Percentiles rank a stretch among this genome's conserved stretches.
phyloP scores from a whole-genome alignment of 1,140 invertebrate genomes.

The Aphaenogaster floridana region DNA sequence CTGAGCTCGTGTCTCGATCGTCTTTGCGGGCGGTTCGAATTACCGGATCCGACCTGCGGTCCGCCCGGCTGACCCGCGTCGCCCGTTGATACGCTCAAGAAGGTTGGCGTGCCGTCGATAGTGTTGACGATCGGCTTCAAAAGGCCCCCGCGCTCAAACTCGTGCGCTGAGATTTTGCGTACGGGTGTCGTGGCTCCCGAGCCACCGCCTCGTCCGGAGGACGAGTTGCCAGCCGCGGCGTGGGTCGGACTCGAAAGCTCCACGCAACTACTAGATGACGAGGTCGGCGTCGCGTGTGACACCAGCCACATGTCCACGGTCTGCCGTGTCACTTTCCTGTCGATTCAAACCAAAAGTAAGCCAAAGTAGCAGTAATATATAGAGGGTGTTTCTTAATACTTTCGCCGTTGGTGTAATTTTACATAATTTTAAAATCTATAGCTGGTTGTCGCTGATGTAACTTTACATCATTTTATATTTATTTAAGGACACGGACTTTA shows the following conservation, averaged over 20 bases:
- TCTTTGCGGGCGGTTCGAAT: conserved; percentile 89
- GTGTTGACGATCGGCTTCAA: conserved; percentile 96
- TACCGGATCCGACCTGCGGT: conserved; percentile 83
- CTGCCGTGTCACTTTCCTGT: conserved; percentile 95
- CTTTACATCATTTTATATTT: no score
- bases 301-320: conserved; percentile 97
- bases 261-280: conserved; percentile 86
- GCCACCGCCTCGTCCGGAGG: conserved; percentile 87
- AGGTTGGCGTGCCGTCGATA: conserved; percentile 96
- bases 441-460: no score
- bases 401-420: no score
- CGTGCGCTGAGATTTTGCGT: conserved; percentile 97
- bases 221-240: conserved; percentile 83
- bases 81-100: conserved; percentile 89
- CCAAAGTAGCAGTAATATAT: neutral
- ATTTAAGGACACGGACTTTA: no score
- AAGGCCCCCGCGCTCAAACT: conserved; percentile 96
- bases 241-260: conserved; percentile 90
- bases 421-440: no score
- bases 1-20: conserved; percentile 94
- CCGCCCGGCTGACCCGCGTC: conserved; percentile 80
- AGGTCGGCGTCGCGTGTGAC: conserved; percentile 92
- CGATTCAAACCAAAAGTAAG: neutral
- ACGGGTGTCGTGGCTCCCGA: conserved; percentile 96
- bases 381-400: no score